These are phyloP conservation scores for Cosmorhoe ocellata DNA, from an alignment of 2,888 invertebrate species.

Conservation along the genomic window DNA sequence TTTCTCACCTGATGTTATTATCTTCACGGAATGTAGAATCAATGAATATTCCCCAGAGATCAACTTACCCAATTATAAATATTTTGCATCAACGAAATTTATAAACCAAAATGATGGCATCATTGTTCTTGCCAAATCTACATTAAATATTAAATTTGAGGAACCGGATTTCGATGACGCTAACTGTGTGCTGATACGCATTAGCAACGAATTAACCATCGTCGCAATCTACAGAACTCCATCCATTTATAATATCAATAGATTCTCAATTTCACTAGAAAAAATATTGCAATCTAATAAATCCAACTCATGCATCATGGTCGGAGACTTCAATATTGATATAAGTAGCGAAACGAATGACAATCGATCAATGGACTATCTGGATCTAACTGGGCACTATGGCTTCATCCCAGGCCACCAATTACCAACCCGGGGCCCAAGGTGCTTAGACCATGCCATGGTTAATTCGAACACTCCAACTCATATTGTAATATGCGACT, in stretches of 20 bases:
- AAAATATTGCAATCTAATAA: background rate
- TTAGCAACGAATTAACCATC: background rate
- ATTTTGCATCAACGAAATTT: background rate
- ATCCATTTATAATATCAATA: background rate
- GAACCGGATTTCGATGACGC: slow-evolving; percentile 9
- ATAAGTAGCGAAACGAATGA: background rate
- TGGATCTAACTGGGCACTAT: slow-evolving; percentile 1
- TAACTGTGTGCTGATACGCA: background rate
- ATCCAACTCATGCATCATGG: background rate
- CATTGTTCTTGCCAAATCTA: background rate
- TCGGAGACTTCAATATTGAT: slow-evolving; percentile 6
- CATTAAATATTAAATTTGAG: background rate
- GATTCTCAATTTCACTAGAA: slow-evolving; percentile 1
- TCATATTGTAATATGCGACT: background rate
- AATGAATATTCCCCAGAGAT: background rate
- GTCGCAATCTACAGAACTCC: background rate
- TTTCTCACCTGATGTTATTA: background rate
- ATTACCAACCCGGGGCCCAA: slow-evolving; percentile 1
- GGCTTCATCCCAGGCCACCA: slow-evolving; percentile 6
- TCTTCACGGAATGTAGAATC: slow-evolving; percentile 13
- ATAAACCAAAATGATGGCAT: slow-evolving; percentile 15
- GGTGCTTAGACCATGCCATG: no score
- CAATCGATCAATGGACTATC: background rate
- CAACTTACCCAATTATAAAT: background rate
- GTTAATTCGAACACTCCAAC: no score